Evolutionary conservation across 1,140 invertebrate genomes (phyloP), one percentile per base, ranked within the genome.

Genomic region (Dolichoris vasculosae): DNA sequence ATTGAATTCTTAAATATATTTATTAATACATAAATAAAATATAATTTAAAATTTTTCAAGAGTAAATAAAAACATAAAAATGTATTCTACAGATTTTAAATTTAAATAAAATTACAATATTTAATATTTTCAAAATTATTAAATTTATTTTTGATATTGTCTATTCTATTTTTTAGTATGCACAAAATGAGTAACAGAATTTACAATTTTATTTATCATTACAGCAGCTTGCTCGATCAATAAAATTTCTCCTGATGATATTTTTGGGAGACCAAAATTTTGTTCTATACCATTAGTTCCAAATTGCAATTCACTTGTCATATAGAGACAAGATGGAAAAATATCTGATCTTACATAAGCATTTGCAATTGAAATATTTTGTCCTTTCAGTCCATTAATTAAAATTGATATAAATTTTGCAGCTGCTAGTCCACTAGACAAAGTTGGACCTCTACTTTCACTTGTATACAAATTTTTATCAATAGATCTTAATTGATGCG

Each of bases 301-400:
- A 38, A 93, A 90, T 80, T 89, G 84, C 38, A 93, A 63, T 86
- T 90, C 86, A 43, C 32, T 90, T 0, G 90, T 85, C 80, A 91
- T 92, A 76, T 88, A 93, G 43, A 88, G 86, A 78, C 92, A 93
- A 15, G 88, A 48, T 20, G 91, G 91, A 3, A 92, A 63, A 35
- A 89, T 84, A 48, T 92, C 89, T 35, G 91, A 90, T 86, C 88
- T 87, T 0, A 91, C 89, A 79, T 88, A 92, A 38, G 90, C 91
- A 82, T 88, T 89, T 6, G 88, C 78, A 59, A 86, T 76, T 32
- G 89, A 82, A 75, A 88, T 88, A 0, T 86, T 80, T 40, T 86
- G 81, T 9, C 89, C 90, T 26, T 46, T 86, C 8, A 92, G 40
- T 73, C 89, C 91, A 78, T 83, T 73, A 17, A 88, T 89, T 23